Evolutionary conservation across 2,888 invertebrate species (phyloP).

Genomic region (Volucella inanis): DNA sequence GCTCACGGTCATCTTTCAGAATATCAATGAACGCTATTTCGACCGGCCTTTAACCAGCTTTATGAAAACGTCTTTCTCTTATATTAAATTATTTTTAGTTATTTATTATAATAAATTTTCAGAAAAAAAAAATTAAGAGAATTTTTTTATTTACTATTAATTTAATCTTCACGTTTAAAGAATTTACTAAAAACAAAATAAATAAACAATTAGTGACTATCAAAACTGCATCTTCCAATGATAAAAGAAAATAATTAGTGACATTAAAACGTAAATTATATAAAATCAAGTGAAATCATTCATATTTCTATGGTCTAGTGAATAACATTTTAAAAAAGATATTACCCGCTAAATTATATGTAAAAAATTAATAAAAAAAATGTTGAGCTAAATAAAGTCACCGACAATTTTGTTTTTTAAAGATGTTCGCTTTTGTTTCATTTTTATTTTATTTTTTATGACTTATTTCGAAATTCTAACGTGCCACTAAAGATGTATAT

Average conservation of each 20-base stretch:
- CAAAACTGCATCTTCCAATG: constrained; percentile 83
- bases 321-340: constrained; percentile 38
- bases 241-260: constrained; percentile 49
- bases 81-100: too few relatives aligned
- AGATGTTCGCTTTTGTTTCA: not conserved
- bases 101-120: too few relatives aligned
- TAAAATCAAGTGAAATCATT: constrained; percentile 30
- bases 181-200: constrained; percentile 75
- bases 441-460: constrained; percentile 16
- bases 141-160: not conserved
- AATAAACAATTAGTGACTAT: constrained; percentile 82
- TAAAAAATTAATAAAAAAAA: constrained; percentile 19
- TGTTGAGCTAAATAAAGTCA: constrained; percentile 16
- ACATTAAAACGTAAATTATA: constrained; percentile 31
- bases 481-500: not conserved
- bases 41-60: too few relatives aligned
- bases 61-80: too few relatives aligned
- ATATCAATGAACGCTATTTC: too few relatives aligned
- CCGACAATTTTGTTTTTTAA: not conserved
- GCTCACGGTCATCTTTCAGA: too few relatives aligned
- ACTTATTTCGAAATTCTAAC: constrained; percentile 20
- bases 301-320: constrained; percentile 62
- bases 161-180: constrained; percentile 49
- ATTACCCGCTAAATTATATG: constrained; percentile 26
- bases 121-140: too few relatives aligned